Evolutionary conservation across 2,113 vertebrate genomes (phyloP), one percentile per base, ranked within the genome.

Genomic region (Rhineura floridana): DNA sequence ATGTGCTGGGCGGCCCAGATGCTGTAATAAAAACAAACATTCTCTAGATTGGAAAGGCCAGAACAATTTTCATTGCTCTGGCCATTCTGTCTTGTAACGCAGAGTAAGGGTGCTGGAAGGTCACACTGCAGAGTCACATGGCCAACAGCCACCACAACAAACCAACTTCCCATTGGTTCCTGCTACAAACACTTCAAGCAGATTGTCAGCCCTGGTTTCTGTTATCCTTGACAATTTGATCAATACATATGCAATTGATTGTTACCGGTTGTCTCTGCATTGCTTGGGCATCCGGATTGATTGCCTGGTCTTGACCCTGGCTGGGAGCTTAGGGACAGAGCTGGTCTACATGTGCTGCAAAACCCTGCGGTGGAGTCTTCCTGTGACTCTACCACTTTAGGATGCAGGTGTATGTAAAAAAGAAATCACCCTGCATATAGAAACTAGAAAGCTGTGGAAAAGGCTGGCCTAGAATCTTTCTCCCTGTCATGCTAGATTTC

Each of bases 1-100:
- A 67, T 8, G 39, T 19, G 42, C 42, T 44, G 15, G 50, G 36
- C 67, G 28, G 50, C 39, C 69, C 70, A 87, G 65, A 33, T 13
- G 70, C 59, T 44, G 23, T 28, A 52, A 33, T 17, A 65, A 48
- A 65, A 33, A 78, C n/a, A n/a, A n/a, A n/a, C n/a, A n/a, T 52
- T 55, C 48, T 67, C 90, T 81, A 48, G 0, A 0, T 70, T 0
- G 0, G 21, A 19, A 55, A 19, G 30, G 28, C 17, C 55, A 48
- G 21, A 15, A 21, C n/a, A 19, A 10, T 79, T 48, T 78, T 65
- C 9, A 21, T 39, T 3, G 52, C 70, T 63, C 15, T 36, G 4
- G 15, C 25, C 15, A 25, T 28, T 42, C 75, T 28, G 12, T 23
- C 21, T 42, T 28, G 39, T 39, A 17, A 33, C 19, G 36, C 7